phyloP scores from a whole-genome alignment of 2,113 vertebrate genomes.

The Oryzias javanicus region DNA sequence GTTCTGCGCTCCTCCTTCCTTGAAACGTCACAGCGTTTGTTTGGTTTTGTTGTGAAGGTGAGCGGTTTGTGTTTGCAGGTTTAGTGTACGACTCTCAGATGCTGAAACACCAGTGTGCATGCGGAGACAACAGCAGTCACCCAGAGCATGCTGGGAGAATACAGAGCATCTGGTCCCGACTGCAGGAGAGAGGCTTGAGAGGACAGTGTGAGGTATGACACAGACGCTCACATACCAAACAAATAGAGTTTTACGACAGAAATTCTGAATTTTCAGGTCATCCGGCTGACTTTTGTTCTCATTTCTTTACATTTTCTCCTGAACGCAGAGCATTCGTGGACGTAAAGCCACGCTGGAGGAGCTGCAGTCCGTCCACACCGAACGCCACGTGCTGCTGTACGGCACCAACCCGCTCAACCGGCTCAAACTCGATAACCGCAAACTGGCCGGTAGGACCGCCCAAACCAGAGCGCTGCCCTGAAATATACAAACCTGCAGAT shows the following conservation, averaged over 20 bases:
- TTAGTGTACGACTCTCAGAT: conserved; percentile 94
- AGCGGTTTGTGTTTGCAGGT: conserved; percentile 68
- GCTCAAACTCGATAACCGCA: conserved; percentile 94
- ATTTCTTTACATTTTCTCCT: neutral
- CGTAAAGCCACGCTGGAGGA: conserved; percentile 89
- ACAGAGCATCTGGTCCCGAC: conserved; percentile 96
- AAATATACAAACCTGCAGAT: too few relatives aligned
- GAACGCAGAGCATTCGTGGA: conserved; percentile 82
- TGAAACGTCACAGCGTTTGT: too few relatives aligned
- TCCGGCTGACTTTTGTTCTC: neutral
- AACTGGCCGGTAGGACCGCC: conserved; percentile 81
- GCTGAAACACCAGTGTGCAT: conserved; percentile 95
- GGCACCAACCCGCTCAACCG: conserved; percentile 91
- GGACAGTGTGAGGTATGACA: conserved; percentile 87
- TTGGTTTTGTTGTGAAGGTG: neutral
- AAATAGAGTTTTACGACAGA: too few relatives aligned
- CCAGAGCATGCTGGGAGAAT: conserved; percentile 95
- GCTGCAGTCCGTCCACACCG: conserved; percentile 85
- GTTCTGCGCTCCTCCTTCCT: too few relatives aligned
- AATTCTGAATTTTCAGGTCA: neutral
- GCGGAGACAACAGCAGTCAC: conserved; percentile 94
- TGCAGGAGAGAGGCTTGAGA: conserved; percentile 90
- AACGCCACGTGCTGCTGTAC: conserved; percentile 85
- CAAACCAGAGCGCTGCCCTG: too few relatives aligned
- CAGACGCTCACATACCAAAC: neutral